These are phyloP conservation scores for Eptatretus atami DNA, from an alignment of 2,797 vertebrate species.

Conservation along the genomic window DNA sequence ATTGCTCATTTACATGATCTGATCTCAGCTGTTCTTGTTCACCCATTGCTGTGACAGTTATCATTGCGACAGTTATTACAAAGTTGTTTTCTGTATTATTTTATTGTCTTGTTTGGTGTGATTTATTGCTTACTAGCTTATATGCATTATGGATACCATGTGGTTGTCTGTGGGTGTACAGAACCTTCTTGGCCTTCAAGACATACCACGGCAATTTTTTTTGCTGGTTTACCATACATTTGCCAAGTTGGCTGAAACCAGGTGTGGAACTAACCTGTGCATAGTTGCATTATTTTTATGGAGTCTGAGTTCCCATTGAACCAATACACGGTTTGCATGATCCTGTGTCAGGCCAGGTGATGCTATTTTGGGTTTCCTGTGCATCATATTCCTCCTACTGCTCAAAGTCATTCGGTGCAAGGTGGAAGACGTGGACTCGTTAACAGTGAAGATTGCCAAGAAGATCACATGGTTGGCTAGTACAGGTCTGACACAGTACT, in stretches of 20 bases:
- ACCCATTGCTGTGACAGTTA: not conserved
- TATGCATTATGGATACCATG: too few species aligned
- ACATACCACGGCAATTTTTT: conserved; percentile 38
- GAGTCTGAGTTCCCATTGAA: not conserved
- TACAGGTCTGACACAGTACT: too few species aligned
- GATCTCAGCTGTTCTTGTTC: not conserved
- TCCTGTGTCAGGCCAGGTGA: conserved; percentile 24
- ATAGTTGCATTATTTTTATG: not conserved
- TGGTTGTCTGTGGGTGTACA: conserved; percentile 11
- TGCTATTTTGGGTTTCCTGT: conserved; percentile 31
- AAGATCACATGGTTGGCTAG: too few species aligned
- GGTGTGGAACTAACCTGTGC: conserved; percentile 14
- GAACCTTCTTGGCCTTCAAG: conserved; percentile 49
- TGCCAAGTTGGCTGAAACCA: conserved; percentile 27
- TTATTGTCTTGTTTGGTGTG: too few species aligned
- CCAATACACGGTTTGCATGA: accelerated
- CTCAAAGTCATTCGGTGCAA: conserved; percentile 26
- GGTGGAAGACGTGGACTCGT: conserved; percentile 10
- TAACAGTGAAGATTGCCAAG: too few species aligned
- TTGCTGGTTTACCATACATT: conserved; percentile 52
- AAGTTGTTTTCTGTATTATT: too few species aligned
- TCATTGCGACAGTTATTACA: not conserved
- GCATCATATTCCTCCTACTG: conserved; percentile 21
- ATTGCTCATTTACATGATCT: not conserved
- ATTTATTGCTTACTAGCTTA: too few species aligned